phyloP scores from a whole-genome alignment of 2,113 vertebrate species.

The Sorex araneus region DNA sequence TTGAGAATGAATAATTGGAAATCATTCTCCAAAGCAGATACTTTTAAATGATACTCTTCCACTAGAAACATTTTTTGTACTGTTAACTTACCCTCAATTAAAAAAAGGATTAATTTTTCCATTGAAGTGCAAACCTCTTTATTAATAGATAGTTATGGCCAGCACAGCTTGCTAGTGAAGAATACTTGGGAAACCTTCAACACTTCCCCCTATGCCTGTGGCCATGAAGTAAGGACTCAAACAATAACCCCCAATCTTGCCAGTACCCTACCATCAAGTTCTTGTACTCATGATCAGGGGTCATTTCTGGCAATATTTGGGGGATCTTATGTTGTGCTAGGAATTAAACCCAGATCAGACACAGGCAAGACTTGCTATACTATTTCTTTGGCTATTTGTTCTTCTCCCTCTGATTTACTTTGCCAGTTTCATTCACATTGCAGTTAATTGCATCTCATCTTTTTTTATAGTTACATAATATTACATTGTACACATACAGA shows the following conservation, averaged over 20 bases:
- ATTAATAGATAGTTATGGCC: background rate
- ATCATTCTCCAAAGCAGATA: background rate
- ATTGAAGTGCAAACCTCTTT: background rate
- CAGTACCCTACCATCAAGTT: fast-evolving
- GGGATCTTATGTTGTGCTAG: no score
- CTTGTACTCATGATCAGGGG: background rate
- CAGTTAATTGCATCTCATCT: no score
- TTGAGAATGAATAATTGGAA: background rate
- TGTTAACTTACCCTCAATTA: background rate
- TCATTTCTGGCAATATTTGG: no score
- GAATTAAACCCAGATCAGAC: no score
- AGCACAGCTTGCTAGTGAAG: background rate
- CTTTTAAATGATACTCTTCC: no score
- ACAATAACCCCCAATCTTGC: background rate
- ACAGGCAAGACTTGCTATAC: no score
- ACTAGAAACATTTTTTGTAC: background rate
- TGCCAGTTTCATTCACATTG: no score
- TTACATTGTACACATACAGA: no score
- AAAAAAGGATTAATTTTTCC: background rate
- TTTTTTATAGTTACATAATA: no score
- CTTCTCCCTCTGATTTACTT: no score
- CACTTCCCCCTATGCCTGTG: background rate
- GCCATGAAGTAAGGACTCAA: background rate
- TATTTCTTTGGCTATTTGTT: no score
- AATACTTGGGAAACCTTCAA: background rate